Percentiles rank a stretch among this genome's conserved stretches.
Conservation (phyloP, 2,888 invertebrate species). For the Apodemia hepburni region DNA sequence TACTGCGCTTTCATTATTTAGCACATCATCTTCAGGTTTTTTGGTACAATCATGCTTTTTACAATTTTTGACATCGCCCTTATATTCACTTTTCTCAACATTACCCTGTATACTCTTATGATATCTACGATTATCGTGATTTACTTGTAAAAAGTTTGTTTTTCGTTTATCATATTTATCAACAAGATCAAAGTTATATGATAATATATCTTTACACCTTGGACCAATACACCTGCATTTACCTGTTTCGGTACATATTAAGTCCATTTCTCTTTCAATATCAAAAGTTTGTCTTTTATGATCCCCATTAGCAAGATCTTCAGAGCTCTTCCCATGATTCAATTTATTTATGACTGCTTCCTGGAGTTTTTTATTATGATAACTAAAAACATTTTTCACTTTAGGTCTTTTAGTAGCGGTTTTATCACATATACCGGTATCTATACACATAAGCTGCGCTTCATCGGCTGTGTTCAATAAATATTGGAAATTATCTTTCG, state of each 20-base stretch:
- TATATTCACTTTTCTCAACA: not conserved
- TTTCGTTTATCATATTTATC: not conserved
- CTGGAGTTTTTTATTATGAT: not conserved
- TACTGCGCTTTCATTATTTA: too few relatives aligned
- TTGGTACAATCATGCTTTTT: not conserved
- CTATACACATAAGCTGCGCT: not conserved
- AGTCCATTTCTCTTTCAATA: not conserved
- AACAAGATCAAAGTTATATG: not conserved
- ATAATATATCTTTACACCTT: not conserved
- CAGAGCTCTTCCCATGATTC: not conserved
- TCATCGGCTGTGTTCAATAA: not conserved
- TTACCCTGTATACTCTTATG: not conserved
- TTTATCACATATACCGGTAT: not conserved
- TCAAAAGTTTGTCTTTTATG: not conserved
- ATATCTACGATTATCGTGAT: slow-evolving; percentile 1
- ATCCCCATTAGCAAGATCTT: not conserved
- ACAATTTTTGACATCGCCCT: not conserved
- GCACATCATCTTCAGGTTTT: not conserved
- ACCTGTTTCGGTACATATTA: not conserved
- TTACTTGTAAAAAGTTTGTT: not conserved
- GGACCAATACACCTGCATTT: not conserved
- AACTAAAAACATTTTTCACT: not conserved
- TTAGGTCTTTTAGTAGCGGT: not conserved
- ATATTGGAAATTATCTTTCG: not conserved
- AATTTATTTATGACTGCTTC: not conserved